Percentiles rank a stretch among this genome's conserved stretches.
Conservation (phyloP, 2,113 vertebrate species). For the Grantiella picta region DNA sequence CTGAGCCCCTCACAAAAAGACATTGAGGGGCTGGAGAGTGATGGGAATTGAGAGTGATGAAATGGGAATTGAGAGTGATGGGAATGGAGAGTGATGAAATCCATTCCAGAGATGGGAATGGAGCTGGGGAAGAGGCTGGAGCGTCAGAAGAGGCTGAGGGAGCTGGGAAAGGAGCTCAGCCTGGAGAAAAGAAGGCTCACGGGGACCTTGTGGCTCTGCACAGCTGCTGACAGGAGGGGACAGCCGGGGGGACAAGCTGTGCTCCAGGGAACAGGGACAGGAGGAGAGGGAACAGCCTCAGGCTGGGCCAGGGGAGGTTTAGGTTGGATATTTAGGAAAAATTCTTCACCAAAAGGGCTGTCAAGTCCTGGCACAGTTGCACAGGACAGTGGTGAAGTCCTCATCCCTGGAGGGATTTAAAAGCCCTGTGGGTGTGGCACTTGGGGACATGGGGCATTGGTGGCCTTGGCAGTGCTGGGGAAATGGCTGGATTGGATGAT, state of each 20-base stretch:
- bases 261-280: background rate
- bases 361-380: background rate
- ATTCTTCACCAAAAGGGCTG: accelerated
- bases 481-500: accelerated
- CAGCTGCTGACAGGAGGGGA: background rate
- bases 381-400: accelerated
- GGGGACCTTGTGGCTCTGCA: background rate
- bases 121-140: background rate
- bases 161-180: background rate
- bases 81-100: too few species aligned
- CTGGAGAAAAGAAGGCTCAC: background rate
- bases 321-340: accelerated
- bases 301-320: accelerated
- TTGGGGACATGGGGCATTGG: background rate
- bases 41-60: too few species aligned
- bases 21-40: accelerated
- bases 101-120: accelerated
- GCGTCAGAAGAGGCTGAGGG: accelerated
- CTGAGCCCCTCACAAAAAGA: background rate
- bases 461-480: background rate
- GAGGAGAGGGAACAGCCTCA: background rate
- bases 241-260: accelerated
- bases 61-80: too few species aligned
- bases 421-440: accelerated
- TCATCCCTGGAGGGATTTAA: background rate